Base-by-base conservation (phyloP, 92 coral and sea anemone genomes). In the Isaurus tuberculatus region DNA sequence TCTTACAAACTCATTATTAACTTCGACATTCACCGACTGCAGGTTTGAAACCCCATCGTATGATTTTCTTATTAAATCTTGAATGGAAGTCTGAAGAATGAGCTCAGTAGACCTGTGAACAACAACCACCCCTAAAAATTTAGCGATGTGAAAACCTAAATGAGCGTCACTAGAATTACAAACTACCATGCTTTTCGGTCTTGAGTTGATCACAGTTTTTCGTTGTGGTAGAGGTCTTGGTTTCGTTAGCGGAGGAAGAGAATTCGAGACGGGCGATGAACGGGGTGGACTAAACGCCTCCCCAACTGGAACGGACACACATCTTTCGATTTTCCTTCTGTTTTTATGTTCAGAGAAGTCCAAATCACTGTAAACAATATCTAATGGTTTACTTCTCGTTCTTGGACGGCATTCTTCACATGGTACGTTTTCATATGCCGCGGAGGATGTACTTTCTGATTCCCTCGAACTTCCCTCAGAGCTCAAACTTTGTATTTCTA, bases 351-450 rank as follows among this genome's bases (percentile, higher is more conserved):
- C 64, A 37, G 88, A 83, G 40, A 92, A 92, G 49, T 94, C 94
- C 40, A 97, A 75, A 64, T 94, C 98, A 25, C 97, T 92, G 79
- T 97, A 97, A 5, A 97, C 99, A n/a, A 97, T 97, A 73, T 92
- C 94, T 10, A 97, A 91, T 27, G 99, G 99, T 19, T 77, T 78
- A 72, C 98, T 94, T 13, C 74, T 83, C 2, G 94, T 65, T 65
- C 92, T 74, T 1, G 70, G 84, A 23, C 65, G 60, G n/a, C n/a
- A n/a, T 8, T 77, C 82, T 44, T 79, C 83, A 19, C 84, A 81
- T 22, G 86, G 61, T 4, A 97, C 25, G 75, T 92, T 95, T 77
- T 97, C 99, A 68, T 97, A 97, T 28, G 86, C 61, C 0, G 92
- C 72, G 7, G 43, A 26, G 11, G 43, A 26, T 9, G 16, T 29